phyloP scores from a whole-genome alignment of 2,113 vertebrate genomes.

The Neotragus moschatus region DNA sequence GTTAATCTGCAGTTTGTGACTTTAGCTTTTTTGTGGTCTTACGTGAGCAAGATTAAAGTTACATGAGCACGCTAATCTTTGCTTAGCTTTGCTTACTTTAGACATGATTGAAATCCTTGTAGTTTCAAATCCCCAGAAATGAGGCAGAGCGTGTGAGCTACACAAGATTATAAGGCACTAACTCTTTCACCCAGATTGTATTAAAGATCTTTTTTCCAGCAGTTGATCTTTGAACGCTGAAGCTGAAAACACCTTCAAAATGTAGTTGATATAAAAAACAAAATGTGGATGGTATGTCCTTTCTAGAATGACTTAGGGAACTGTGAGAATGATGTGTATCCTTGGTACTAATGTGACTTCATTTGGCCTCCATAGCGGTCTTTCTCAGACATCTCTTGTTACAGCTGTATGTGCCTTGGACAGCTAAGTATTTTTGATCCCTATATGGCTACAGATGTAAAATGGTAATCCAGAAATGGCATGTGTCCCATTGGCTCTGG shows the following conservation, averaged over 20 bases:
- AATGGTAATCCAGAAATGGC: conserved; percentile 35
- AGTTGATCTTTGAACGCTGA: conserved; percentile 7
- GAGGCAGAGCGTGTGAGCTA: neutral
- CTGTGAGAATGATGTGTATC: neutral
- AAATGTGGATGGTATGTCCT: neutral
- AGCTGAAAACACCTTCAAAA: conserved; percentile 18
- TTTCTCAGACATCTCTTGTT: conserved; percentile 38
- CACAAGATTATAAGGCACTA: neutral
- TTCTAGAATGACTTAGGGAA: neutral
- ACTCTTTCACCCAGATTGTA: neutral
- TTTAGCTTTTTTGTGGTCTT: neutral
- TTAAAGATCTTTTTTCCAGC: neutral
- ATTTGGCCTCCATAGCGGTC: neutral
- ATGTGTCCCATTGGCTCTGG: neutral
- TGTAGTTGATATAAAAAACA: neutral
- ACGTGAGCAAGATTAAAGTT: neutral
- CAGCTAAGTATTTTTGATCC: conserved; percentile 19
- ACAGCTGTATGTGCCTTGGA: conserved; percentile 10
- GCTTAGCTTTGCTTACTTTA: conserved; percentile 4
- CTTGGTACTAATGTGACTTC: neutral
- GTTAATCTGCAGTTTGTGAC: conserved; percentile 18
- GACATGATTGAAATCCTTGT: neutral
- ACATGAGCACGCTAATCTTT: neutral
- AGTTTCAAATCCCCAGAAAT: conserved; percentile 30
- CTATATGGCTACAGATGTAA: neutral